phyloP scores from a whole-genome alignment of 2,797 vertebrate genomes.

The Psittacula echo region DNA sequence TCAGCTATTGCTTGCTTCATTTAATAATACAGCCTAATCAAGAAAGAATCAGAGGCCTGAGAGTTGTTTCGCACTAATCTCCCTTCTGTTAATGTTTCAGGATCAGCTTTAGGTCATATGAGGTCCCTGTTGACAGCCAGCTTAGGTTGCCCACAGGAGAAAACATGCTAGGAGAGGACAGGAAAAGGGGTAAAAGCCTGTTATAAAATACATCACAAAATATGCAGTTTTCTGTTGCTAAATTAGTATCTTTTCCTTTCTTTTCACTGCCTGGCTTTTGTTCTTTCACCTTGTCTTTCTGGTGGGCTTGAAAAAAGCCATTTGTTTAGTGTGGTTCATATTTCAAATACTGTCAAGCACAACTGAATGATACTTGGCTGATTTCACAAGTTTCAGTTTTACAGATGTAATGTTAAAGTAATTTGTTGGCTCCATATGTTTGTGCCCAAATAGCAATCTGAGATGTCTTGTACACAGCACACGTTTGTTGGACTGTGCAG shows the following conservation, averaged over 20 bases:
- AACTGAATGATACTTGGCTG: neutral
- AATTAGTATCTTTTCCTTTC: neutral
- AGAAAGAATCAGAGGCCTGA: neutral
- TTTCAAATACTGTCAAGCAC: neutral
- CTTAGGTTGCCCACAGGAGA: neutral
- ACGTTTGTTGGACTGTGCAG: rapidly evolving
- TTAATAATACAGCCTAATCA: neutral
- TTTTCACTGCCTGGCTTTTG: neutral
- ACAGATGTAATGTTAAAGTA: neutral
- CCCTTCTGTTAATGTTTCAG: neutral
- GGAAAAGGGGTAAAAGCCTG: neutral
- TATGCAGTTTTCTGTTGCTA: neutral
- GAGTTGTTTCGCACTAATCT: neutral
- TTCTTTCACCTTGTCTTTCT: neutral
- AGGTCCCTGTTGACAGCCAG: neutral
- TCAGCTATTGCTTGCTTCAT: neutral
- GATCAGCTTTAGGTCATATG: neutral
- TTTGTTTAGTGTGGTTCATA: neutral
- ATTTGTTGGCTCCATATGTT: neutral
- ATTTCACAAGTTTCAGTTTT: constrained; percentile 12
- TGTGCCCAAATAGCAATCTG: neutral
- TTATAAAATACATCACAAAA: neutral
- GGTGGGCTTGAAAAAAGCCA: neutral
- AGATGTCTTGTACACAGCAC: neutral
- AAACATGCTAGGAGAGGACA: neutral